phyloP scores from a whole-genome alignment of 2,113 vertebrate genomes.

The Ellobius talpinus region DNA sequence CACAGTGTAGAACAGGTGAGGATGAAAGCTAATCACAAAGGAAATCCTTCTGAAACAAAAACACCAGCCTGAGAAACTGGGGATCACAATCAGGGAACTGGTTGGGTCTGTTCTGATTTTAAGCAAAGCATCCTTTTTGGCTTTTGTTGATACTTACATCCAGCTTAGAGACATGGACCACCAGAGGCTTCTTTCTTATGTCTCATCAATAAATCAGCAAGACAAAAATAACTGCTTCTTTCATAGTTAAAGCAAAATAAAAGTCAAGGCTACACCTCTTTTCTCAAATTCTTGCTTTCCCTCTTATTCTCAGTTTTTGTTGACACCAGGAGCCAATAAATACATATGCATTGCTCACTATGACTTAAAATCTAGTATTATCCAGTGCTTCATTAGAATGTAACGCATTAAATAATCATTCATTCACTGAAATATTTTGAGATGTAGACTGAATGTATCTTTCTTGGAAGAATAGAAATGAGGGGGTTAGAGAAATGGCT shows the following conservation, averaged over 20 bases:
- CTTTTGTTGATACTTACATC: slow-evolving; percentile 57
- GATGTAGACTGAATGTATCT: not conserved
- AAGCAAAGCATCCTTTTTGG: not conserved
- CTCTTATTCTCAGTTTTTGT: not conserved
- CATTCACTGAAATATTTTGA: not conserved
- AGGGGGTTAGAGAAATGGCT: too few species aligned
- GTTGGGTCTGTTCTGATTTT: slow-evolving; percentile 68
- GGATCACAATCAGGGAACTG: slow-evolving; percentile 62
- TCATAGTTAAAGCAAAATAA: slow-evolving; percentile 60
- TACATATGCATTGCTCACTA: slow-evolving; percentile 54
- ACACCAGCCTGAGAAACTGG: slow-evolving; percentile 41
- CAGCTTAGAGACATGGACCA: slow-evolving; percentile 54
- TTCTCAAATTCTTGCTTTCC: slow-evolving; percentile 50
- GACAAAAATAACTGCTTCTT: slow-evolving; percentile 74
- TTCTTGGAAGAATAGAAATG: not conserved
- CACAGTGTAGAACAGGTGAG: slow-evolving; percentile 60
- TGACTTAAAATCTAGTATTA: slow-evolving; percentile 67
- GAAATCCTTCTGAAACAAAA: slow-evolving; percentile 68
- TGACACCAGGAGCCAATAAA: not conserved
- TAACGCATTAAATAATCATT: not conserved
- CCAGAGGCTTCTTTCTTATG: slow-evolving; percentile 49
- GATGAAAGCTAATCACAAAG: slow-evolving; percentile 75
- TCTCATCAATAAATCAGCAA: slow-evolving; percentile 76
- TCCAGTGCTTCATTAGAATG: not conserved
- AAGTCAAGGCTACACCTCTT: slow-evolving; percentile 48